These are phyloP conservation scores for Hemichromis elongatus DNA, from an alignment of 2,113 vertebrate species.

Conservation along the genomic window DNA sequence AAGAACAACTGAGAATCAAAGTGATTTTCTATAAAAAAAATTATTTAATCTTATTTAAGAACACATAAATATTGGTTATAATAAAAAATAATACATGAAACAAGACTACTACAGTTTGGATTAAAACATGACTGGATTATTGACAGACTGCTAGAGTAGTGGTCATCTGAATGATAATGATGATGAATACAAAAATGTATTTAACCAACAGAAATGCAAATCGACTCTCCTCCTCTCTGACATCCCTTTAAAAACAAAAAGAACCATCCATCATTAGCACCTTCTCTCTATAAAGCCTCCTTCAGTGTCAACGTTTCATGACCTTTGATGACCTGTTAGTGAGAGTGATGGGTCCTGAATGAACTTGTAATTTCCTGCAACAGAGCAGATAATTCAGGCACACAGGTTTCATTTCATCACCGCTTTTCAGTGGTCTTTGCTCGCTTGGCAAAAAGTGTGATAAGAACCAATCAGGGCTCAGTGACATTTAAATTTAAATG, in stretches of 20 bases:
- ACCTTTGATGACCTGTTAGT: background rate
- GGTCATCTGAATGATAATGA: background rate
- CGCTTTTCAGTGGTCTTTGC: background rate
- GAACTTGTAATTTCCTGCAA: background rate
- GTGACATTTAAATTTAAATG: background rate
- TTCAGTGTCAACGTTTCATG: background rate
- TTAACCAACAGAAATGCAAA: background rate
- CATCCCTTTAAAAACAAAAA: background rate
- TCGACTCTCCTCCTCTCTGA: background rate
- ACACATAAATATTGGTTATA: background rate
- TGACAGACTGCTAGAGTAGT: background rate
- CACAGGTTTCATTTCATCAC: background rate
- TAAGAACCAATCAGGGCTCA: background rate
- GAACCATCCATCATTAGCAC: background rate
- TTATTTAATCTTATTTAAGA: conserved; percentile 37
- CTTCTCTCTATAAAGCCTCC: background rate
- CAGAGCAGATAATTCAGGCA: background rate
- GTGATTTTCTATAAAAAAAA: conserved; percentile 1
- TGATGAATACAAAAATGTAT: background rate
- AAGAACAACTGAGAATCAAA: background rate
- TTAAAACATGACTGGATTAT: background rate
- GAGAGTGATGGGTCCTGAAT: background rate
- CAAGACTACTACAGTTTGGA: background rate
- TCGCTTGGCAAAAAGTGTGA: background rate
- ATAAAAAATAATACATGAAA: background rate